These are phyloP conservation scores for Timema podura DNA, from an alignment of 2,888 invertebrate genomes.

Conservation along the genomic window DNA sequence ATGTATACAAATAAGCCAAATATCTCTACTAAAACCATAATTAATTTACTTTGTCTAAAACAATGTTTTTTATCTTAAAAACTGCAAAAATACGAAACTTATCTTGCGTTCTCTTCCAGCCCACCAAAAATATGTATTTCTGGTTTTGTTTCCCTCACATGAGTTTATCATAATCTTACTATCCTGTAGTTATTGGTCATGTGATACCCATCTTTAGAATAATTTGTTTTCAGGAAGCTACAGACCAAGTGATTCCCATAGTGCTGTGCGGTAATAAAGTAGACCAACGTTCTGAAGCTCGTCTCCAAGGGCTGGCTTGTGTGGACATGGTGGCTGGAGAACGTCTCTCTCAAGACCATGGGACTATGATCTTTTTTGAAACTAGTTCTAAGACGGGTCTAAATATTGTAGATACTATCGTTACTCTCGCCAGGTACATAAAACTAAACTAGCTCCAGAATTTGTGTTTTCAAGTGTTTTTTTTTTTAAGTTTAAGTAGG, in stretches of 20 bases:
- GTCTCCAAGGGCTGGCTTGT: conserved; percentile 38
- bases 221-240: conserved; percentile 45
- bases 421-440: conserved; percentile 43
- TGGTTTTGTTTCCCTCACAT: too few species aligned
- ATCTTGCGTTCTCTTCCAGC: too few species aligned
- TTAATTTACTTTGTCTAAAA: too few species aligned
- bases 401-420: conserved; percentile 43
- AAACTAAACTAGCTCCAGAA: background rate
- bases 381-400: conserved; percentile 45
- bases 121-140: too few species aligned
- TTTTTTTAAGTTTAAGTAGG: background rate
- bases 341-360: conserved; percentile 45
- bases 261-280: conserved; percentile 57
- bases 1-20: too few species aligned
- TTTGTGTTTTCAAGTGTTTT: background rate
- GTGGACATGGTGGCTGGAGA: conserved; percentile 46
- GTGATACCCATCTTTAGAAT: background rate
- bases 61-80: too few species aligned
- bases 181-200: background rate
- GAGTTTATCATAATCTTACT: too few species aligned
- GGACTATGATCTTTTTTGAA: conserved; percentile 42
- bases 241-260: conserved; percentile 51
- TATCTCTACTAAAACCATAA: too few species aligned
- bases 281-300: conserved; percentile 48
- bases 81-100: too few species aligned